phyloP scores from a whole-genome alignment of 2,113 vertebrate species.

The Pterocles gutturalis region DNA sequence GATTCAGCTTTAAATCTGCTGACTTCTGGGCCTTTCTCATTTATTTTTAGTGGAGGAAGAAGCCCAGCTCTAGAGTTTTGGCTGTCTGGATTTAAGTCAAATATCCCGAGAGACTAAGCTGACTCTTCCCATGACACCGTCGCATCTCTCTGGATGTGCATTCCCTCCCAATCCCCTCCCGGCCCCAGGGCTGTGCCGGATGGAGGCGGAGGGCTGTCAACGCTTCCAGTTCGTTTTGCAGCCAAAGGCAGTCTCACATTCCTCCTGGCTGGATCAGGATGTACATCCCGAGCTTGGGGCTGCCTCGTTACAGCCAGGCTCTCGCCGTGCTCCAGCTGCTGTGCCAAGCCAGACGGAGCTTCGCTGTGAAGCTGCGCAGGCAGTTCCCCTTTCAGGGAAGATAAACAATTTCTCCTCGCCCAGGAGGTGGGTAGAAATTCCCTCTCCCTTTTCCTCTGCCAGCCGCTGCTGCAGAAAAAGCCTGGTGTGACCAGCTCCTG shows the following conservation, averaged over 20 bases:
- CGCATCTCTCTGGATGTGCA: background rate
- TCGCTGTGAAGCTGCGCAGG: background rate
- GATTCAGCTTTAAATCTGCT: background rate
- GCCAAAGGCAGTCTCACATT: background rate
- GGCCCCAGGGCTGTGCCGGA: background rate
- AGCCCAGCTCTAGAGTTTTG: background rate
- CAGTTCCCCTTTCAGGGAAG: background rate
- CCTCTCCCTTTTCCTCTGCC: background rate
- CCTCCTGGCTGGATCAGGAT: background rate
- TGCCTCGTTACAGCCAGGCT: background rate
- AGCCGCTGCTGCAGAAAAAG: background rate
- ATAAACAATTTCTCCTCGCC: background rate
- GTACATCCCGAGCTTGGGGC: background rate
- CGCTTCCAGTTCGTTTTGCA: background rate
- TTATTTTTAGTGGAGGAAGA: slow-evolving; percentile 39
- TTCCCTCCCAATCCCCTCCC: background rate
- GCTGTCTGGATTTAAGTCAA: background rate
- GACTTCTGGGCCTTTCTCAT: slow-evolving; percentile 8
- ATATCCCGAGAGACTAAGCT: background rate
- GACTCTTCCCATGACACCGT: slow-evolving; percentile 54
- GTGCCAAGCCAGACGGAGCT: background rate
- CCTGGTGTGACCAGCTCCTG: background rate
- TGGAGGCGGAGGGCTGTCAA: background rate
- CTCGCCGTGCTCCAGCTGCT: background rate
- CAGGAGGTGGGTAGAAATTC: background rate